A percentile compares a stretch with the other conserved stretches of the same genome.
These are phyloP conservation scores for Arrhopalites spinosus DNA, from an alignment of 2,888 invertebrate genomes.

Conservation along the genomic window DNA sequence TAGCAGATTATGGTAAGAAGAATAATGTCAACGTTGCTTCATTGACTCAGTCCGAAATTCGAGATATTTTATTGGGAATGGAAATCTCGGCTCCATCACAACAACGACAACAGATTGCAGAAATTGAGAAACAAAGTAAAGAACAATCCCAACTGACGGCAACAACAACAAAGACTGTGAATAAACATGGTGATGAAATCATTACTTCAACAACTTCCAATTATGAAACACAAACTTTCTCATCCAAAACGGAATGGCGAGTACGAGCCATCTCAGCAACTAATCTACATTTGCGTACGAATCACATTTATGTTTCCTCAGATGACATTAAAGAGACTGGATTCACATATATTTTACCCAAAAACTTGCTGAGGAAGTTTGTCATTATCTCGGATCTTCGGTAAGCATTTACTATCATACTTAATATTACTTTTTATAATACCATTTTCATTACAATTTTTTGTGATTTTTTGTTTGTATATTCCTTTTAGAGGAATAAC, in stretches of 20 bases:
- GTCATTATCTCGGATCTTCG: conserved; percentile 90
- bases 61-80: conserved; percentile 99
- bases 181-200: conserved; percentile 99
- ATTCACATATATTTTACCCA: conserved; percentile 80
- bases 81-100: conserved; percentile 99
- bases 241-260: conserved; percentile 98
- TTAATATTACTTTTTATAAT: no score
- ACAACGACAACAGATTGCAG: conserved; percentile 98
- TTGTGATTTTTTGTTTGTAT: no score
- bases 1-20: conserved; percentile 99
- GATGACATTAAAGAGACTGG: conserved; percentile 99
- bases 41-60: conserved; percentile 97
- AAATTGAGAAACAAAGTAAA: conserved; percentile 99
- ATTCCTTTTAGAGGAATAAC: no score
- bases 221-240: conserved; percentile 97
- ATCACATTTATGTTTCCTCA: conserved; percentile 98
- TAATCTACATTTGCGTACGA: conserved; percentile 93
- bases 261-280: conserved; percentile 97
- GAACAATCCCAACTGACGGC: conserved; percentile 98
- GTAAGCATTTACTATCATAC: no score
- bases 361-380: conserved; percentile 98
- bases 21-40: conserved; percentile 99
- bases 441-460: no score
- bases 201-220: conserved; percentile 98
- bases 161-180: conserved; percentile 96